Evolutionary conservation across 2,797 vertebrate species (phyloP), one percentile per base, ranked within the genome.

Genomic region (Rhinella marina): DNA sequence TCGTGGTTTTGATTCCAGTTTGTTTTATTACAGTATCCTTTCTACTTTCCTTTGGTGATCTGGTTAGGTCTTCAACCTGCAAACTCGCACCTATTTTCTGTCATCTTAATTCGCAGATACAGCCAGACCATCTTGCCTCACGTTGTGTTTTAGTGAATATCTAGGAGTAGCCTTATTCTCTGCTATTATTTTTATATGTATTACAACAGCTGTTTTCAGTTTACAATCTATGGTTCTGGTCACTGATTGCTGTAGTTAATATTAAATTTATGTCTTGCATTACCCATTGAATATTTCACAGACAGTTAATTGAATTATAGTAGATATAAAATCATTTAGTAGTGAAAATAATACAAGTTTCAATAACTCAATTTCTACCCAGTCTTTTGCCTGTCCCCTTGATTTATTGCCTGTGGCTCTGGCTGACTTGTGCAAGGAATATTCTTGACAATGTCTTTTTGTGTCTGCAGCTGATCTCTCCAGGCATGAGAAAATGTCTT

Each of bases 341-440:
- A 50, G 27, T 70, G 57, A 7, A 72, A 72, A 72, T 29, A 41
- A 61, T 62, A 52, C 21, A 64, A 41, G 13, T 62, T 62, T 76
- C n/a, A 62, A 52, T 14, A 84, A 50, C 25, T 61, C n/a, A 50
- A 77, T 85, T 85, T 48, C 57, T 64, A 27, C 9, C 59, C 9
- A 9, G 59, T 85, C 9, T 62, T 52, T 85, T 77, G 29, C 25
- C 84, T 64, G 41, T 25, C 64, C 32, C 84, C 61, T 85, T 85
- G 84, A 85, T 85, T 85, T 85, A 85, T 85, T 76, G 84, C 57
- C 84, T 77, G 59, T 61, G 16, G 72, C 73, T 77, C 57, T 66
- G 57, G 57, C 64, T 85, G 13, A 75, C 57, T 77, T 27, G 23
- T 62, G 56, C 13, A 25, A 85, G 32, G 32, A 61, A 85, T 77